A percentile compares a stretch with the other conserved stretches of the same genome.
These are phyloP conservation scores for Caloenas nicobarica DNA, from an alignment of 2,113 vertebrate species.

Conservation along the genomic window DNA sequence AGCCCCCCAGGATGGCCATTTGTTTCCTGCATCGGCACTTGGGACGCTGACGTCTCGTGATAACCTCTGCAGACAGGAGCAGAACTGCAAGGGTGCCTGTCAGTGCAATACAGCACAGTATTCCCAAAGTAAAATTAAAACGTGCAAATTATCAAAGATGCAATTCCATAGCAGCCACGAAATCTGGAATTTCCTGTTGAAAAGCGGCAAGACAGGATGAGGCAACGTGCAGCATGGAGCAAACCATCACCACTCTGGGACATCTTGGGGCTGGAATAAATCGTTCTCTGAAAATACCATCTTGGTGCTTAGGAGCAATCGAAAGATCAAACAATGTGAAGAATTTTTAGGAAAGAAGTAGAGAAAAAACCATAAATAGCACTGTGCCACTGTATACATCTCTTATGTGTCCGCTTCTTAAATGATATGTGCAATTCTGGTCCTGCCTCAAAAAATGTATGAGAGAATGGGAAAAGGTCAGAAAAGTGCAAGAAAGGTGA, in stretches of 20 bases:
- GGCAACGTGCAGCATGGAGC: fast-evolving
- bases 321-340: neutral
- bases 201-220: neutral
- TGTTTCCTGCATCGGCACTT: conserved; percentile 6
- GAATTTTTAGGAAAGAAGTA: neutral
- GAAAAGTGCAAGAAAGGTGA: neutral
- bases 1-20: neutral
- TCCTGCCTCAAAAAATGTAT: neutral
- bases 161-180: neutral
- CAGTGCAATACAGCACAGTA: neutral
- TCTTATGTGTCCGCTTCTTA: neutral
- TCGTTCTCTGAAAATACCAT: neutral
- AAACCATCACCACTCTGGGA: neutral
- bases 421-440: neutral
- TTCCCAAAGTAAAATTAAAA: neutral
- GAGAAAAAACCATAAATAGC: neutral
- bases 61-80: neutral
- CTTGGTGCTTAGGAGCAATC: neutral
- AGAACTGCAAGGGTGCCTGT: neutral
- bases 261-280: neutral
- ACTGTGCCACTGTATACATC: neutral
- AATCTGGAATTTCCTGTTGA: neutral
- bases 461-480: neutral
- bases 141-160: neutral
- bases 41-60: neutral